These are phyloP conservation scores for Thalassoma bifasciatum DNA, from an alignment of 2,113 vertebrate species.

Conservation along the genomic window DNA sequence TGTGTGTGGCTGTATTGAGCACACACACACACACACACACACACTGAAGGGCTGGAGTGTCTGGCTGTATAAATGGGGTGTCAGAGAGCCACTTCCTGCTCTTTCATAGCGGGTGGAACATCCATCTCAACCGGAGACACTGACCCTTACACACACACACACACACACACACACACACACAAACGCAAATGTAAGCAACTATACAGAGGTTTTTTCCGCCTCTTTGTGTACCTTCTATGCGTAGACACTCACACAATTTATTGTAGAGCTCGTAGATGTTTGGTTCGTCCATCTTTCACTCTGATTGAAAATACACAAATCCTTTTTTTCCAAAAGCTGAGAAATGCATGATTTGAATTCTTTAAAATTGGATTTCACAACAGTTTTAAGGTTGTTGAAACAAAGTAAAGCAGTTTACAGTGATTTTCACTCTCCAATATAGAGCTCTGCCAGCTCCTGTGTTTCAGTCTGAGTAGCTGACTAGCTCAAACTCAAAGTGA, in stretches of 20 bases:
- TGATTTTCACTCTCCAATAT: too few species aligned
- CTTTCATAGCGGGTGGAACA: conserved; percentile 72
- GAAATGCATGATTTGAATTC: too few species aligned
- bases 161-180: conserved; percentile 21
- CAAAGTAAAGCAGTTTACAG: too few species aligned
- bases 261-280: too few species aligned
- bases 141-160: conserved; percentile 33
- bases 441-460: too few species aligned
- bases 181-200: conserved; percentile 18
- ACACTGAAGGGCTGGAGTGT: conserved; percentile 58
- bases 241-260: neutral
- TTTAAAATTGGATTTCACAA: too few species aligned
- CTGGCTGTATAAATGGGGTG: conserved; percentile 64
- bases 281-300: too few species aligned
- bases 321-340: too few species aligned
- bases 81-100: conserved; percentile 76
- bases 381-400: too few species aligned
- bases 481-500: too few species aligned
- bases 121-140: conserved; percentile 68
- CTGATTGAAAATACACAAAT: too few species aligned
- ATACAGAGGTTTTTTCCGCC: neutral
- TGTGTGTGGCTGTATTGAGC: conserved; percentile 6
- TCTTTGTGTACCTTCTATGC: conserved; percentile 1
- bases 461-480: too few species aligned
- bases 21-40: conserved; percentile 44